These are phyloP conservation scores for Hirtodrosophila alboralis DNA, from an alignment of 2,888 invertebrate species.

Conservation along the genomic window DNA sequence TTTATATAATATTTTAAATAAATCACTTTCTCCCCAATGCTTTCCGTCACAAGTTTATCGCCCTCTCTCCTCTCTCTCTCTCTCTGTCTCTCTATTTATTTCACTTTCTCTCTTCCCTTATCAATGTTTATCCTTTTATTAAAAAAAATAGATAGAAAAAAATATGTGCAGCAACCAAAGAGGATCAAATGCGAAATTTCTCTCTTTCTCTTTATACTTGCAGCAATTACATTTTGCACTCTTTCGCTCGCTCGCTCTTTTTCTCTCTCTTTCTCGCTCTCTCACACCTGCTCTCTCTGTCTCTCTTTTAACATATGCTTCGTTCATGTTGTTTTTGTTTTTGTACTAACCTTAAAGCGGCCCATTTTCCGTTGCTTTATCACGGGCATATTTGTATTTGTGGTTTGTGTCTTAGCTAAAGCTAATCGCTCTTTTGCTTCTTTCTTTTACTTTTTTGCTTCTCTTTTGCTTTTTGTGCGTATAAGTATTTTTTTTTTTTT, in stretches of 20 bases:
- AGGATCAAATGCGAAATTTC: too few species aligned
- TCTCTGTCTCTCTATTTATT: neutral
- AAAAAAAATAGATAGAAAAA: too few species aligned
- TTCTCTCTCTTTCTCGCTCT: neutral
- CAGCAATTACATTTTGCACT: too few species aligned
- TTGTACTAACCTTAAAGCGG: constrained; percentile 79
- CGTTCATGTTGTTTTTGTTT: constrained; percentile 11
- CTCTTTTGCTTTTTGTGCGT: neutral
- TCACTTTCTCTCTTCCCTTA: constrained; percentile 23
- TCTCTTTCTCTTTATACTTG: neutral
- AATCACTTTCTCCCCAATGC: constrained; percentile 37
- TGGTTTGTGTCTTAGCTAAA: constrained; percentile 48
- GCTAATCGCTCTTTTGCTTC: constrained; percentile 10
- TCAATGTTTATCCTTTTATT: too few species aligned
- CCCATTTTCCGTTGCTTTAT: constrained; percentile 82
- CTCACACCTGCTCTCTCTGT: neutral
- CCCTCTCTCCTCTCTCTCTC: too few species aligned
- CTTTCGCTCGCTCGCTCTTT: too few species aligned
- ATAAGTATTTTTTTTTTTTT: too few species aligned
- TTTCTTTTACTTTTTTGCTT: constrained; percentile 2
- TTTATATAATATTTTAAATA: too few species aligned
- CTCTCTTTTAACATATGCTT: neutral
- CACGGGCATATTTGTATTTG: constrained; percentile 71
- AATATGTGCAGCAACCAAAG: too few species aligned
- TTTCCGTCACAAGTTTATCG: constrained; percentile 1